These are phyloP conservation scores for Acanthosepion pharaonis DNA, from an alignment of 2,888 invertebrate species.

Conservation along the genomic window DNA sequence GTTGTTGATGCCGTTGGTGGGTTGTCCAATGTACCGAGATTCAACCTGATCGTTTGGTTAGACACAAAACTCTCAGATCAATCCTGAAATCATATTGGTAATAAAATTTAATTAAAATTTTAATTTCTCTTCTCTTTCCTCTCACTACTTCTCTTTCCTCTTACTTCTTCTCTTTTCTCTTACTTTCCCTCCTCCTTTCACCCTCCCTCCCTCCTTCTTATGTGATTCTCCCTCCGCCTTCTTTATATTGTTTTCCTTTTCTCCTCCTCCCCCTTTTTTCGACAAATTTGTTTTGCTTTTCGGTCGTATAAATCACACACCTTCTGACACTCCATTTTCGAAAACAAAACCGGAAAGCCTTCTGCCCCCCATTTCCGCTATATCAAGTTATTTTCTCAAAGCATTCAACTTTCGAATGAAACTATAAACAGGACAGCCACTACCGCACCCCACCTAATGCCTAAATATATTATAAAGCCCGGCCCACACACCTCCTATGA, in stretches of 20 bases:
- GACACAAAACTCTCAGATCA: no score
- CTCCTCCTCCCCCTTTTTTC: neutral
- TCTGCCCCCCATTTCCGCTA: neutral
- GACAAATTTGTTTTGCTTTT: neutral
- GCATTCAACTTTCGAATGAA: neutral
- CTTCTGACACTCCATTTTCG: neutral
- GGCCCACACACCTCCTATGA: neutral
- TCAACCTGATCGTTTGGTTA: no score
- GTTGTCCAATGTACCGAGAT: no score
- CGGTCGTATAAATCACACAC: neutral
- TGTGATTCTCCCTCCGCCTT: neutral
- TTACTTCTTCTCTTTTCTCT: neutral
- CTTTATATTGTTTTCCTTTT: neutral
- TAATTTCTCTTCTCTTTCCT: neutral
- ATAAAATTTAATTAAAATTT: no score
- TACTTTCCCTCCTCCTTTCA: neutral
- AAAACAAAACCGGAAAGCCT: neutral
- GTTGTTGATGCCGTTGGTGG: no score
- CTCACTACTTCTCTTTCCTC: slow-evolving; percentile 16
- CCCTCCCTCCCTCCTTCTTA: neutral
- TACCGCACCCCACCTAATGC: no score
- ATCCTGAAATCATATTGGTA: no score
- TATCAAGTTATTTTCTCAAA: neutral
- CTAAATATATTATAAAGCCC: neutral
- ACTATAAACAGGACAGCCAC: no score